Base-by-base conservation (phyloP, 2,888 invertebrate genomes). In the Lydus trimaculatus region DNA sequence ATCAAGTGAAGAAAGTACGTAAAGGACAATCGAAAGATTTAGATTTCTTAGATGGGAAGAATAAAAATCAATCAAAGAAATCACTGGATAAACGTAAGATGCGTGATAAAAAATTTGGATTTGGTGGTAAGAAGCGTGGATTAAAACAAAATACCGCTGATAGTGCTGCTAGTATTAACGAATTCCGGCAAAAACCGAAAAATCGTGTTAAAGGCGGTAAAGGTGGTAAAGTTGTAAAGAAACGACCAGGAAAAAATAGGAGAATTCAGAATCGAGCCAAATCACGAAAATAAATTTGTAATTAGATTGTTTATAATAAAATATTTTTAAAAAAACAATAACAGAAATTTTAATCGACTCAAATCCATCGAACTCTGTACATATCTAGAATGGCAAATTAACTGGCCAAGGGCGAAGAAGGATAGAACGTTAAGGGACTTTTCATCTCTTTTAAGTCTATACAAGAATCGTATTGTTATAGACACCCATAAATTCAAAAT, bases 41-140 rank as follows among this genome's bases (percentile, higher is more conserved):
- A 28, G 93, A 93, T 81, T 96, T 96, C 82, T 86, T 95, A 70
- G 93, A 95, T 68, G 91, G 92, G 5, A 84, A 81, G 67, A 80
- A 80, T 59, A 72, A 43, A 48, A 76, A 77, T 70, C 74, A 76
- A 13, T 79, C 79, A n/a, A 80, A 78, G 65, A 84, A 82, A 69
- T 72, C 77, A 1, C 79, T 85, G 0, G 87, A 86, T 9, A 91
- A 89, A 82, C 87, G 92, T 73, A 88, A 90, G 72, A 87, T 88
- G 79, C 95, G 94, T 81, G 92, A 97, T 82, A 88, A 91, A 67
- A 97, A 94, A 83, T 99, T 93, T 86, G 98, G 99, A 0, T 97
- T 94, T 85, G 98, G 99, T 36, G 98, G 98, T 0, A 96, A 96
- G 83, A 99, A 99, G 87, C 93, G 93, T 80, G 94, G 97, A 0